Base-by-base conservation (phyloP, 1,140 invertebrate species). In the Cyphomyrmex costatus region DNA sequence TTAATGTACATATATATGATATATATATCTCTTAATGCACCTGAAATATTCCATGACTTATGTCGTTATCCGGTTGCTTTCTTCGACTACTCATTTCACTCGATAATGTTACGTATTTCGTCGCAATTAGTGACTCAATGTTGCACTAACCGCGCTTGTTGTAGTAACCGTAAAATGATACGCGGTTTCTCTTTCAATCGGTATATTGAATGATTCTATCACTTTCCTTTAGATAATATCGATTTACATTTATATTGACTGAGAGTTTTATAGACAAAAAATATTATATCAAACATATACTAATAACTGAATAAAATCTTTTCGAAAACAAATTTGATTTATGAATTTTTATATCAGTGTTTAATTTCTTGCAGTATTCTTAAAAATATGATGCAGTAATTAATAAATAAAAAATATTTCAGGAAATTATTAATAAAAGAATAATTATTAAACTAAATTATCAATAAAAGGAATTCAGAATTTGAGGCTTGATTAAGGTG, bases 31-130 rank as follows among this genome's bases (percentile, higher is more conserved):
- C 16, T 56, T 21, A 12, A 21, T 6, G 33, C 2, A 33, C 2
- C 2, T 70, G 56, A 83, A 61, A 83, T 83, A 60, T 73, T 73
- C 8, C 24, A 73, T n/a, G 19, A 60, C 33, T 36, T 82, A 86
- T 78, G n/a, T 73, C 60, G 56, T 6, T 21, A 24, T 21, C 61
- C 51, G 33, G 16, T 51, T 53, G 33, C 21, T 42, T 89, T 30
- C 42, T 24, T 66, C 56, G 14, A 60, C 27, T 49, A 85, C 14
- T 49, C 27, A 51, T 89, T 85, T 78, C 61, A 85, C 27, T 89
- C 71, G 61, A 89, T 74, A 89, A 58, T 58, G 42, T 90, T 71
- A 85, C 70, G 58, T 87, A 74, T 84, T 42, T 46, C 10, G 14
- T 0, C 24, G 24, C 88, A 77, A 89, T 87, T 87, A 89, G 27